Evolutionary conservation across 2,888 invertebrate genomes (phyloP), one percentile per base, ranked within the genome.

Genomic region (Carcina quercana): DNA sequence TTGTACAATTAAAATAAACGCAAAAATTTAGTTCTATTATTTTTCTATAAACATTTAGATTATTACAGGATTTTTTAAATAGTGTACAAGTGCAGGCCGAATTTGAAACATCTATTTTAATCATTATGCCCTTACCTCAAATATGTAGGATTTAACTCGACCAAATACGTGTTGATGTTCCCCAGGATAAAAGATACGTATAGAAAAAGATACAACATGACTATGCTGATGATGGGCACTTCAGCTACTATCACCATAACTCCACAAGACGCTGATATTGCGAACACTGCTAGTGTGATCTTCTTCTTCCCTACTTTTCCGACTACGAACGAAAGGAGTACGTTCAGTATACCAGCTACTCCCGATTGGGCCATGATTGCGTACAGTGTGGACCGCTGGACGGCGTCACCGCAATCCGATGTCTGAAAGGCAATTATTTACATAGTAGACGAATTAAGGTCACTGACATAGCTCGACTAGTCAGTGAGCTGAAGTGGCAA

Each of bases 101-200:
- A n/a, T n/a, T n/a, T n/a, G n/a, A n/a, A n/a, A n/a, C n/a, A n/a
- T n/a, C n/a, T n/a, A n/a, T n/a, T n/a, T n/a, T n/a, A n/a, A n/a
- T n/a, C n/a, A n/a, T n/a, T n/a, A n/a, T n/a, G n/a, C n/a, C n/a
- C 22, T 15, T n/a, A 75, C 78, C 78, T 67, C 30, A 79, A 58
- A 55, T 76, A 59, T 2, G 79, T 80, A 15, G 79, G 78, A 39
- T 76, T 79, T 10, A 76, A 36, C 10, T 79, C 80, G 10, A 79
- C 70, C 31, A 78, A 53, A 45, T 69, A 78, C 2, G 72, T 71
- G 32, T 80, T 79, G 1, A 70, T 51, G 34, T 70, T 75, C 7
- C 74, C 76, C 40, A 79, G 47, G 33, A 76, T 72, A 1, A 74
- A 45, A 3, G 67, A 58, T 8, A 72, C 70, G 35, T 70, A 71